phyloP scores from a whole-genome alignment of 2,888 invertebrate genomes.

The Polydrusus tereticollis region DNA sequence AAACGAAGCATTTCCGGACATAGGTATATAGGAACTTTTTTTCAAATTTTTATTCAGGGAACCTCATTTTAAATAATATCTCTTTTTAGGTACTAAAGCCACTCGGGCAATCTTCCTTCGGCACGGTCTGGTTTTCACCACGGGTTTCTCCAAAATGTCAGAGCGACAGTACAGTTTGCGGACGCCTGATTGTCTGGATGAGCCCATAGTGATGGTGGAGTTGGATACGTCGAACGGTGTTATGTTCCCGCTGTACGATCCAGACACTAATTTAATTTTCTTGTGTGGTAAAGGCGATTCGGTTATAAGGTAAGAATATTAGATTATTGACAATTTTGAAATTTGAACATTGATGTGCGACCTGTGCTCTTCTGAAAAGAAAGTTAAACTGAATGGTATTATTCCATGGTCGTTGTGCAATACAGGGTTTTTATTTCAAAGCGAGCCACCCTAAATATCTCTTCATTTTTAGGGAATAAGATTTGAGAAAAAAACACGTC shows the following conservation, averaged over 20 bases:
- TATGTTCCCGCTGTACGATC: constrained; percentile 96
- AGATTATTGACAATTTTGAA: too few relatives aligned
- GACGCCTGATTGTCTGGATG: constrained; percentile 87
- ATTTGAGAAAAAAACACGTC: too few relatives aligned
- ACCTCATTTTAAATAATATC: not conserved
- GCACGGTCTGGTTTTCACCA: constrained; percentile 93
- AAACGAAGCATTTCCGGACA: too few relatives aligned
- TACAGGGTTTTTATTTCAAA: too few relatives aligned
- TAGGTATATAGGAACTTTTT: too few relatives aligned
- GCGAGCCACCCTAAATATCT: too few relatives aligned
- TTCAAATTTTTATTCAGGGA: too few relatives aligned
- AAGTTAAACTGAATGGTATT: too few relatives aligned
- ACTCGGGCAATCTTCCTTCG: constrained; percentile 91
- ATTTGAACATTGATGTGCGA: too few relatives aligned
- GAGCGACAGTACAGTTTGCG: constrained; percentile 97
- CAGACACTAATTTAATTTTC: constrained; percentile 94
- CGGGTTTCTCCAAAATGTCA: constrained; percentile 96
- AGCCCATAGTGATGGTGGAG: constrained; percentile 93
- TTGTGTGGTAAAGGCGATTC: constrained; percentile 99
- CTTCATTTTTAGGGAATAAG: too few relatives aligned
- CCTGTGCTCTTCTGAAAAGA: too few relatives aligned
- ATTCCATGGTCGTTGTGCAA: too few relatives aligned
- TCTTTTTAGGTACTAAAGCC: constrained; percentile 80
- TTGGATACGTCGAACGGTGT: constrained; percentile 96
- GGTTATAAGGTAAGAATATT: constrained; percentile 86